Percentiles rank a stretch among this genome's conserved stretches.
phyloP scores from a whole-genome alignment of 2,888 invertebrate genomes.

The Drosophila silvestris region DNA sequence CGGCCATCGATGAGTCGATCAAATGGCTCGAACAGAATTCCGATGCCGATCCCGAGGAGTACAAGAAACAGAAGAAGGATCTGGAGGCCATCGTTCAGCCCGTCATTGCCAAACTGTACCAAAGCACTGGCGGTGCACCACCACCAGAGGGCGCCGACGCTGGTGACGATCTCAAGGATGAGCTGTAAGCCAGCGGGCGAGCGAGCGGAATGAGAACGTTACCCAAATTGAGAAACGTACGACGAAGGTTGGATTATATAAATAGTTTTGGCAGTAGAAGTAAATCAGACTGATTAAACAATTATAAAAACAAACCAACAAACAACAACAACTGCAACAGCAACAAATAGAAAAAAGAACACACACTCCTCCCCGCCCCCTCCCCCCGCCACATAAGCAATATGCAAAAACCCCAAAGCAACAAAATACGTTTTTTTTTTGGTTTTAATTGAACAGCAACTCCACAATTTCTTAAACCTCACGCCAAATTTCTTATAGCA shows the following conservation, averaged over 20 bases:
- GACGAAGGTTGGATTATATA: slow-evolving; percentile 51
- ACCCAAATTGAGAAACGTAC: not conserved
- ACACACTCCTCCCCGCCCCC: not conserved
- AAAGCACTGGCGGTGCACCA: slow-evolving; percentile 92
- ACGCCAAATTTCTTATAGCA: slow-evolving; percentile 44
- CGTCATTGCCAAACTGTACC: slow-evolving; percentile 98
- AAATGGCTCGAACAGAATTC: slow-evolving; percentile 99
- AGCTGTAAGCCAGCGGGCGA: slow-evolving; percentile 87
- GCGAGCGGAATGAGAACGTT: slow-evolving; percentile 4
- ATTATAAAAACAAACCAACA: slow-evolving; percentile 47
- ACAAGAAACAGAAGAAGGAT: slow-evolving; percentile 97
- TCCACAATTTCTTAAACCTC: slow-evolving; percentile 21
- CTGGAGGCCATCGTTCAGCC: slow-evolving; percentile 98
- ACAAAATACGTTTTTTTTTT: not conserved
- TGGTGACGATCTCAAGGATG: slow-evolving; percentile 93
- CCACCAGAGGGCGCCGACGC: slow-evolving; percentile 90
- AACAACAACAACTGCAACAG: slow-evolving; percentile 40
- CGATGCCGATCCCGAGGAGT: slow-evolving; percentile 96
- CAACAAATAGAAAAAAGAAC: slow-evolving; percentile 21
- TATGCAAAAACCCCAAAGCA: slow-evolving; percentile 31
- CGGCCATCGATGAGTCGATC: slow-evolving; percentile 98
- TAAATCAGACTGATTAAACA: slow-evolving; percentile 83
- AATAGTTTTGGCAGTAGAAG: slow-evolving; percentile 72
- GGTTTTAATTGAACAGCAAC: slow-evolving; percentile 14
- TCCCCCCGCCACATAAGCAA: not conserved